Evolutionary conservation across 1,140 invertebrate species (phyloP), one percentile per base, ranked within the genome.

Genomic region (Drosophila ironensis): DNA sequence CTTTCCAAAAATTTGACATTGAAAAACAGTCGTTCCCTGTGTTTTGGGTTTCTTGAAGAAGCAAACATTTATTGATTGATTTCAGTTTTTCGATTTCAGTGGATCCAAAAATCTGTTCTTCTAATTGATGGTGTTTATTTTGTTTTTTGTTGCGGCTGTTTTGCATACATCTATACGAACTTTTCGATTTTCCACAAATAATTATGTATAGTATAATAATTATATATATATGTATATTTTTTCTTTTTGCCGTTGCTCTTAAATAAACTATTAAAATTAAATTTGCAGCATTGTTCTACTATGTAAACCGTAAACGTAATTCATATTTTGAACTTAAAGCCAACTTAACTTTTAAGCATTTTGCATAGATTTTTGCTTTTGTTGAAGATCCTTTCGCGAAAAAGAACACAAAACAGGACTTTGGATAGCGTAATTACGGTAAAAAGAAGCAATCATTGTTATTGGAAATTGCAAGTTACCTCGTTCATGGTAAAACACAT

Each of bases 311-410:
- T 69, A 69, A 82, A 77, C 35, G 35, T 86, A 84, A 86, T 78
- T 84, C 52, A 70, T 84, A 74, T 70, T 72, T 82, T 86, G 78
- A 84, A 86, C 78, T 84, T 84, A 84, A 81, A 84, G 47, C 73
- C 60, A 84, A 84, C 78, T 86, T 84, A 84, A 66, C 27, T 70
- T 78, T 69, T 84, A 84, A 59, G 66, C 73, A 77, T 69, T 77
- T 68, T 71, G 33, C n/a, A 61, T 67, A 72, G 40, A 27, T 33
- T 72, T 72, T 59, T 59, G 63, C 38, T 70, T 61, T 66, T 70
- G 64, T 64, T 74, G 37, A 38, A 76, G 37, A 84, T 84, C 73
- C 68, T 81, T 84, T 81, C 64, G 68, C 78, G 54, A 82, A 82
- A 80, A 64, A 77, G 78, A 81, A 84, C 78, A 72, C 78, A 81